phyloP scores from a whole-genome alignment of 2,797 vertebrate species.

The Remorina albescens region DNA sequence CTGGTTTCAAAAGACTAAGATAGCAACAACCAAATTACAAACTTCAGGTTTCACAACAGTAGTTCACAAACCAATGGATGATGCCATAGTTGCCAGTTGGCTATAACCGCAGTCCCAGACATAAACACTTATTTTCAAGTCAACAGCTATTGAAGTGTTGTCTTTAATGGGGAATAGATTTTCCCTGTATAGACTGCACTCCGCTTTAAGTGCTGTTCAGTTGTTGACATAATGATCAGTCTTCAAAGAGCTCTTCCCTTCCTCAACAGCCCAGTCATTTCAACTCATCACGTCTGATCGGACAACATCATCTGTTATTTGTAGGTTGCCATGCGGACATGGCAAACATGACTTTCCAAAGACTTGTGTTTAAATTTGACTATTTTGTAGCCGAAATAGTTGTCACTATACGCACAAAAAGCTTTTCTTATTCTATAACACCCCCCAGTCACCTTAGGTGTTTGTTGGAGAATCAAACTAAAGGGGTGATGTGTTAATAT shows the following conservation, averaged over 20 bases:
- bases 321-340: slow-evolving; percentile 11
- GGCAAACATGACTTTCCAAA: slow-evolving; percentile 5
- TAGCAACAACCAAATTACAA: no score
- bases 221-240: slow-evolving; percentile 23
- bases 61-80: no score
- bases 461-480: slow-evolving; percentile 34
- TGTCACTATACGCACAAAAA: slow-evolving; percentile 3
- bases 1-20: no score
- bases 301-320: slow-evolving; percentile 14
- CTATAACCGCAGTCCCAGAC: not conserved
- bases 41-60: no score
- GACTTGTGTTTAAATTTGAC: not conserved
- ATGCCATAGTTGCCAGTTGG: no score
- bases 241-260: slow-evolving; percentile 7
- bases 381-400: slow-evolving; percentile 9
- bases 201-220: slow-evolving; percentile 11
- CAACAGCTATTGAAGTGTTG: not conserved
- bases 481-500: slow-evolving; percentile 11
- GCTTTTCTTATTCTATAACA: slow-evolving; percentile 3
- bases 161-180: not conserved
- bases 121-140: not conserved
- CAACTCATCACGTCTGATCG: slow-evolving; percentile 11
- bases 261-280: slow-evolving; percentile 7
- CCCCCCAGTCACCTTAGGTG: slow-evolving; percentile 1
- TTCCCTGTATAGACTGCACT: not conserved